Evolutionary conservation across 2,797 vertebrate genomes (phyloP).

Genomic region (Bovichtus diacanthus): DNA sequence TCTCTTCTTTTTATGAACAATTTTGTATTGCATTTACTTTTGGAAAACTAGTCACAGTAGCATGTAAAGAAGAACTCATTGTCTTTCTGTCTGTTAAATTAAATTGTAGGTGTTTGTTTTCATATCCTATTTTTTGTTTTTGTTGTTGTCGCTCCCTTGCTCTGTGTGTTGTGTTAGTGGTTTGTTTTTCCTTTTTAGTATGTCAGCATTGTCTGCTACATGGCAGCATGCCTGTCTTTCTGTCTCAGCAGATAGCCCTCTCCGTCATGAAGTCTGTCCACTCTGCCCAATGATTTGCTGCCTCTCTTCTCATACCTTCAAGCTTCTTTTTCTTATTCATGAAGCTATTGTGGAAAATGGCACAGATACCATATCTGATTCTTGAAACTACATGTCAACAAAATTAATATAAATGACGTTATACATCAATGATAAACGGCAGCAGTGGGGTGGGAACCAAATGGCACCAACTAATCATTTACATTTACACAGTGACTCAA

Average conservation of each 20-base stretch:
- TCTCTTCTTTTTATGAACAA: not conserved
- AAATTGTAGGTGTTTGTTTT: not conserved
- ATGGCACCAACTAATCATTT: not conserved
- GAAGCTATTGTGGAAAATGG: not conserved
- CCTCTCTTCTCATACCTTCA: constrained; percentile 6
- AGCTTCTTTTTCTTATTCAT: constrained; percentile 3
- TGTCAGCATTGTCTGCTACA: constrained; percentile 36
- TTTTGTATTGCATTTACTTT: not conserved
- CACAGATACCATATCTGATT: constrained; percentile 9
- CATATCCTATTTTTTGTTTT: not conserved
- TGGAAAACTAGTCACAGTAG: not conserved
- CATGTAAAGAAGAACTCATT: not conserved
- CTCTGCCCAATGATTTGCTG: constrained; percentile 1
- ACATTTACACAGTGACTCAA: not conserved
- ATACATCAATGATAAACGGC: not conserved
- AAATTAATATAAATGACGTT: not conserved
- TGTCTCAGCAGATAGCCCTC: constrained; percentile 26
- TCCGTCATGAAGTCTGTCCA: constrained; percentile 22
- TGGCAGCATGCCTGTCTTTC: constrained; percentile 29
- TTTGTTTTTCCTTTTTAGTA: constrained; percentile 22
- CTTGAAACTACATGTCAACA: not conserved
- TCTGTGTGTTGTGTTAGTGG: constrained; percentile 21
- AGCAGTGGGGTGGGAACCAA: not conserved
- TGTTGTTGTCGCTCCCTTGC: not conserved
- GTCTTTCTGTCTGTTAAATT: not conserved